Evolutionary conservation across 2,113 vertebrate species (phyloP).

Genomic region (Egretta garzetta): DNA sequence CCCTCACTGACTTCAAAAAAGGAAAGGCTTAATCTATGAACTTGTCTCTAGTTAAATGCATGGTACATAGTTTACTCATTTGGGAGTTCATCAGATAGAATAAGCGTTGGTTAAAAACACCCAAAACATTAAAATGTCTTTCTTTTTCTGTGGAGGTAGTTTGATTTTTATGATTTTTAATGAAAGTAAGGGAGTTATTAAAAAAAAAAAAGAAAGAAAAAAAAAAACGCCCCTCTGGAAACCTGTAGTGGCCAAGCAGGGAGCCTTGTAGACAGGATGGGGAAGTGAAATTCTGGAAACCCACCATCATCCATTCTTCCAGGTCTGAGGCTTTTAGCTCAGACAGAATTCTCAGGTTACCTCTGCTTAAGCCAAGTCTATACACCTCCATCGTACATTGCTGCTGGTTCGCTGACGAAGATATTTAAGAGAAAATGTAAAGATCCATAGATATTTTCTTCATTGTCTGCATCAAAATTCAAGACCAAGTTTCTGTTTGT

Average conservation of each 20-base stretch:
- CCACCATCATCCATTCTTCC: not conserved
- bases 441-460: not conserved
- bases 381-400: not conserved
- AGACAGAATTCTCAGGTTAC: not conserved
- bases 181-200: not conserved
- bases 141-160: not conserved
- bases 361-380: not conserved
- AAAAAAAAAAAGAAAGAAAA: not conserved
- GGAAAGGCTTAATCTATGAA: not conserved
- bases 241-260: not conserved
- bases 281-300: not conserved
- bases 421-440: not conserved
- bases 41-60: not conserved
- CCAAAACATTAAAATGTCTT: not conserved
- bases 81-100: not conserved
- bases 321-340: not conserved
- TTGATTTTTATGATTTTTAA: not conserved
- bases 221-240: not conserved
- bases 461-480: not conserved
- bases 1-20: not conserved
- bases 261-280: not conserved
- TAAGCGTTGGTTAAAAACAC: not conserved
- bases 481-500: not conserved
- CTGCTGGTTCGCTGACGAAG: not conserved
- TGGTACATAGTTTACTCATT: not conserved